Percentiles rank a stretch among this genome's conserved stretches.
phyloP scores from a whole-genome alignment of 2,113 vertebrate species.

The Sinosuthora webbiana region DNA sequence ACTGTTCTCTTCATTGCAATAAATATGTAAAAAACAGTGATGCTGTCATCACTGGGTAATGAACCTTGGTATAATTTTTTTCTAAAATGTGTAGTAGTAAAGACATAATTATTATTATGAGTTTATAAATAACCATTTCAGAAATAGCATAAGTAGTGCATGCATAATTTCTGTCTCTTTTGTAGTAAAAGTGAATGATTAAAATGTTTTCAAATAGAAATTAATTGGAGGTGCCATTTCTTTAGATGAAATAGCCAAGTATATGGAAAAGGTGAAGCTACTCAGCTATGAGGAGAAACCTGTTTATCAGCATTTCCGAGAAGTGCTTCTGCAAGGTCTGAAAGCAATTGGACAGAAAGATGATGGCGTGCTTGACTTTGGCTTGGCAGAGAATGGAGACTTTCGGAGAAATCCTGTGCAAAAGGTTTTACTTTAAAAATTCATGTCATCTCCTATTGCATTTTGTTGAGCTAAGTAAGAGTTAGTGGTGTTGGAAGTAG shows the following conservation, averaged over 20 bases:
- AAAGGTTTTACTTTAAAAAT: slow-evolving; percentile 68
- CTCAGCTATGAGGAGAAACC: slow-evolving; percentile 87
- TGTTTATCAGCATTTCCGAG: slow-evolving; percentile 81
- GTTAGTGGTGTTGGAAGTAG: background rate
- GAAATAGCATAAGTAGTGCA: background rate
- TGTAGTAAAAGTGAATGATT: background rate
- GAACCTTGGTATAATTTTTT: slow-evolving; percentile 32
- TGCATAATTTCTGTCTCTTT: background rate
- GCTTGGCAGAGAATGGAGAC: slow-evolving; percentile 63
- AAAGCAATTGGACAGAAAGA: slow-evolving; percentile 81
- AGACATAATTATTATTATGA: slow-evolving; percentile 30
- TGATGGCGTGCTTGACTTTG: slow-evolving; percentile 83
- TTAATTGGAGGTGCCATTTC: slow-evolving; percentile 40
- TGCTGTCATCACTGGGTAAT: slow-evolving; percentile 24
- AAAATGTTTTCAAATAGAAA: slow-evolving; percentile 14
- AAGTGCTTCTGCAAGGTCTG: slow-evolving; percentile 85
- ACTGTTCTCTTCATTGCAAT: background rate
- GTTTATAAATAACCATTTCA: slow-evolving; percentile 32
- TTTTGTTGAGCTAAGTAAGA: background rate
- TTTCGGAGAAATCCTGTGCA: background rate
- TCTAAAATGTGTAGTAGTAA: background rate
- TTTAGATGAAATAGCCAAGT: slow-evolving; percentile 87
- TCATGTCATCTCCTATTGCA: background rate
- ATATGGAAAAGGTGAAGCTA: slow-evolving; percentile 85
- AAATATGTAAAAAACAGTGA: background rate